Evolutionary conservation across 2,113 vertebrate species (phyloP).

Genomic region (Microcebus jonahi): DNA sequence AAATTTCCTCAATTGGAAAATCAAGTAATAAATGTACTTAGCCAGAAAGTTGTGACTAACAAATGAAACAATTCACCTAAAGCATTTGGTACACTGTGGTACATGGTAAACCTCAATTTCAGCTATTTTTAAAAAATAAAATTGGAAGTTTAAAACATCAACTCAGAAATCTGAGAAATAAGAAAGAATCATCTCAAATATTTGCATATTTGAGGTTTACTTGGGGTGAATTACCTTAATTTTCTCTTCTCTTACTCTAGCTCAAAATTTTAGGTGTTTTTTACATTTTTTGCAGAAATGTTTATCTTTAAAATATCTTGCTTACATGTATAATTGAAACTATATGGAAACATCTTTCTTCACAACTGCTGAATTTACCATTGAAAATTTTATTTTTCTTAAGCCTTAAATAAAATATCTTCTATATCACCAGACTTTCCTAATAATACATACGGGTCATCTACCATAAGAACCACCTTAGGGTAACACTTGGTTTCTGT

Average conservation of each 20-base stretch:
- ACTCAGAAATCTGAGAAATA: background rate
- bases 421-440: background rate
- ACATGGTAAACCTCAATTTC: background rate
- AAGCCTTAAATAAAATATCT: background rate
- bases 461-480: background rate
- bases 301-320: background rate
- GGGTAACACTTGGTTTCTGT: background rate
- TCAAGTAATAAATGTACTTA: background rate
- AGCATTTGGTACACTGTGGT: background rate
- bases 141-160: background rate
- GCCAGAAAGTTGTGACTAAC: background rate
- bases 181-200: background rate
- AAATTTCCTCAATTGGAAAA: background rate
- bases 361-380: background rate
- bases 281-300: constrained; percentile 27
- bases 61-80: background rate
- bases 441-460: background rate
- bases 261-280: constrained; percentile 19
- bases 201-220: background rate
- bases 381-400: constrained; percentile 14
- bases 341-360: background rate
- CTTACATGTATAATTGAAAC: background rate
- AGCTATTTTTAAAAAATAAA: constrained; percentile 1
- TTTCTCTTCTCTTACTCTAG: background rate
- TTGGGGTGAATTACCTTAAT: background rate